Percentiles rank a stretch among this genome's conserved stretches.
phyloP scores from a whole-genome alignment of 2,797 vertebrate species.

The Ficedula albicollis region DNA sequence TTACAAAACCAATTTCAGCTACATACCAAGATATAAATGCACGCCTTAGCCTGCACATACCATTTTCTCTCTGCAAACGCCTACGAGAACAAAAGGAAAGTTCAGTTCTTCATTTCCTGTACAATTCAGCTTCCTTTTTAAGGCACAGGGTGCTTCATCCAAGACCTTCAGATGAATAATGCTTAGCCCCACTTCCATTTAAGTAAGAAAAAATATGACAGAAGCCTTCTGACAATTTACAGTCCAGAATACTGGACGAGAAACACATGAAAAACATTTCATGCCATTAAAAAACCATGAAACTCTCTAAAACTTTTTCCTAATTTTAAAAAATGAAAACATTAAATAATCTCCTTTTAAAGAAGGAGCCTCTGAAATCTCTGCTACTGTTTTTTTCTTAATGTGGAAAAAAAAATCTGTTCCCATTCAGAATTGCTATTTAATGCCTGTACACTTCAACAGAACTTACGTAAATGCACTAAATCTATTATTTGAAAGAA shows the following conservation, averaged over 20 bases:
- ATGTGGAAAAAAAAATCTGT: not conserved
- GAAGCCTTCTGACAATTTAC: not conserved
- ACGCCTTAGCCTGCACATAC: not conserved
- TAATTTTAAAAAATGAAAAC: not conserved
- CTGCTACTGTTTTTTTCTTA: not conserved
- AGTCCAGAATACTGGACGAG: not conserved
- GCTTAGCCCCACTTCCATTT: not conserved
- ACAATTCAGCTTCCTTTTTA: slow-evolving; percentile 7
- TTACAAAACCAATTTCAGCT: not conserved
- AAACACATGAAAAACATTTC: not conserved
- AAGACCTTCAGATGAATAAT: not conserved
- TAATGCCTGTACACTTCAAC: not conserved
- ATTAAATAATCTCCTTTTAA: not conserved
- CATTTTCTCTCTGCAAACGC: not conserved
- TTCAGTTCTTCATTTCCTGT: not conserved
- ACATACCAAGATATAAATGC: not conserved
- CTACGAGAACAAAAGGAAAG: not conserved
- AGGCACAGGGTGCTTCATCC: not conserved
- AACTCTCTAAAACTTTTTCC: not conserved
- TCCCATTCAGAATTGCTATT: not conserved
- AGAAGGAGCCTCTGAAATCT: not conserved
- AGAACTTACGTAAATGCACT: not conserved
- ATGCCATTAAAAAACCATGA: not conserved
- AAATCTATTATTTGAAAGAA: slow-evolving; percentile 1
- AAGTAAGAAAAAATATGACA: not conserved